A percentile compares a stretch with the other conserved stretches of the same genome.
Conservation (phyloP, 2,888 invertebrate species). For the Melieria picta region DNA sequence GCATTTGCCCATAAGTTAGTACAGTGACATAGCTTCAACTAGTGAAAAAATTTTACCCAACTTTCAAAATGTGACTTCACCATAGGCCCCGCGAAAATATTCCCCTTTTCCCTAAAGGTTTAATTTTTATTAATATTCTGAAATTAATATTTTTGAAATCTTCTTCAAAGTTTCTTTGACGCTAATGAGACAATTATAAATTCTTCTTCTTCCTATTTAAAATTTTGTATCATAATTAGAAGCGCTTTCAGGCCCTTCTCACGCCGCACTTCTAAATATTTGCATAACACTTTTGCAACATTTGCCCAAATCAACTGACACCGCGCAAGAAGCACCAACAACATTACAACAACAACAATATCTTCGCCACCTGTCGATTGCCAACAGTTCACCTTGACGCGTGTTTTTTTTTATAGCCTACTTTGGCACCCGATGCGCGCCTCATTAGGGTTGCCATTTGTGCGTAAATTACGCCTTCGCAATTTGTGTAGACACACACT, state of each 20-base stretch:
- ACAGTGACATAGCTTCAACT: no score
- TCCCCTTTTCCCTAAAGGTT: no score
- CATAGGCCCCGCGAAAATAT: no score
- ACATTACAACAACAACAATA: background rate
- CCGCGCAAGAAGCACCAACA: background rate
- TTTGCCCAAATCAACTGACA: constrained; percentile 8
- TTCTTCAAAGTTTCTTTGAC: no score
- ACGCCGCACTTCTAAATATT: background rate
- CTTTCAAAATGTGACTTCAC: no score
- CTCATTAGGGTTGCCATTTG: constrained; percentile 1
- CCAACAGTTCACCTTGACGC: background rate
- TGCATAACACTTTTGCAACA: constrained; percentile 13
- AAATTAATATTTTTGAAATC: no score
- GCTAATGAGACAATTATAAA: no score
- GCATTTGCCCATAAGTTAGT: no score
- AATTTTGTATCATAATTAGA: constrained; percentile 20
- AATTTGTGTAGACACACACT: background rate
- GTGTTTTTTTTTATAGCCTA: background rate
- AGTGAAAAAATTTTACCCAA: no score
- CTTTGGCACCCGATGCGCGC: background rate
- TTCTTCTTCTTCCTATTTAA: background rate
- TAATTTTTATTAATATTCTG: no score
- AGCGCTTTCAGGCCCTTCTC: constrained; percentile 13
- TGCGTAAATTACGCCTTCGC: background rate
- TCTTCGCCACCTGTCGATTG: constrained; percentile 15